Conservation (phyloP, 2,888 invertebrate species). For the Nomada ruficornis region DNA sequence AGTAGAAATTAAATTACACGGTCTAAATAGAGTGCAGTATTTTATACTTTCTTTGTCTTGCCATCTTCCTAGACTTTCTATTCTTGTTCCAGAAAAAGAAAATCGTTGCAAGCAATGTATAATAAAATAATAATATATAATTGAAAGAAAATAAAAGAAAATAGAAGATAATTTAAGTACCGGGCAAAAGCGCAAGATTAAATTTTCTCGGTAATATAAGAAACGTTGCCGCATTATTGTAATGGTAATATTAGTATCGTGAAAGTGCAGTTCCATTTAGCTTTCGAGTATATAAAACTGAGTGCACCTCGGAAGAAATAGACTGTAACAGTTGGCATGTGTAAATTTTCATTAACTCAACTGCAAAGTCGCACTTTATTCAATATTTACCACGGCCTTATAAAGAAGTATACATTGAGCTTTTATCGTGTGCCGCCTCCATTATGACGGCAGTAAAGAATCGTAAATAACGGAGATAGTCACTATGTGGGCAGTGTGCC, state of each 20-base stretch:
- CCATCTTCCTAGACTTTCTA: no score
- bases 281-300: not conserved
- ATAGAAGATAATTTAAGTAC: no score
- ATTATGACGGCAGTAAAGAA: conserved; percentile 27
- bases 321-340: not conserved
- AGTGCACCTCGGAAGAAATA: not conserved
- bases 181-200: no score
- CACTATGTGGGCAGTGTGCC: not conserved
- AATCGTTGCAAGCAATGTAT: no score
- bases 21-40: not conserved
- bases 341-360: conserved; percentile 25
- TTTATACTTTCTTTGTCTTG: no score
- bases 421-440: conserved; percentile 22
- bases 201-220: no score
- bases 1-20: not conserved
- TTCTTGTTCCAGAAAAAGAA: not conserved
- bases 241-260: not conserved
- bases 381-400: conserved; percentile 19
- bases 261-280: not conserved
- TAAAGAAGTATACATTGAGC: conserved; percentile 9
- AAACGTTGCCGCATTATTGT: no score
- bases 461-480: conserved; percentile 45
- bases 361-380: conserved; percentile 11
- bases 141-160: no score
- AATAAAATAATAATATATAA: no score